Evolutionary conservation across 2,888 invertebrate genomes (phyloP), one percentile per base, ranked within the genome.

Genomic region (Allophyes oxyacanthae): DNA sequence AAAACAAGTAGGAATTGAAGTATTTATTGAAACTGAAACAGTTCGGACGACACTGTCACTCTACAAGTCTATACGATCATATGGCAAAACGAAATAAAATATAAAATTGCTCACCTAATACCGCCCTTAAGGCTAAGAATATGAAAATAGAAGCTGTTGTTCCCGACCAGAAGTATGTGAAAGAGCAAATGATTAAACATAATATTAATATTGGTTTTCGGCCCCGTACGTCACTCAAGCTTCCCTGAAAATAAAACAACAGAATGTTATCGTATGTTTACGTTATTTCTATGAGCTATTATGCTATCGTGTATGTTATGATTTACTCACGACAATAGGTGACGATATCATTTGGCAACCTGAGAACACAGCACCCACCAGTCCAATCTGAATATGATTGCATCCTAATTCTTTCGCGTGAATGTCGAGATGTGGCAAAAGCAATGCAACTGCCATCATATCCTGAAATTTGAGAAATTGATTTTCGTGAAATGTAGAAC

Each of bases 181-280:
- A 14, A 15, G 90, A 86, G 69, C 94, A 93, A 15, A 94, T 65
- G 2, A 87, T 59, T 50, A 95, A 70, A 37, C 90, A 90, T 43
- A 87, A 65, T 34, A 91, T 66, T 28, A 95, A 79, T 52, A 95
- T 91, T 51, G 86, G 80, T 81, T 92, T 94, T 68, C 94, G 86
- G 52, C 95, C 95, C 73, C 90, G 89, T 51, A 94, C 78, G 78
- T 95, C 95, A 79, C 95, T 95, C 82, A 95, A 89, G 73, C 94
- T 94, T 45, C 95, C 95, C 95, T 95, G 77, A 44, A 85, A 84
- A 51, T 26, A 15, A 54, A 52, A 38, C 30, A 32, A n/a, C 0
- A 7, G 14, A 42, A 28, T 7, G 26, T 45, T 13, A 41, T 3
- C 0, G 1, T 30, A 1, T 7, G 10, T 2, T 15, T 7, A 9